These are phyloP conservation scores for Hetaerina americana DNA, from an alignment of 1,140 invertebrate genomes.

Conservation along the genomic window DNA sequence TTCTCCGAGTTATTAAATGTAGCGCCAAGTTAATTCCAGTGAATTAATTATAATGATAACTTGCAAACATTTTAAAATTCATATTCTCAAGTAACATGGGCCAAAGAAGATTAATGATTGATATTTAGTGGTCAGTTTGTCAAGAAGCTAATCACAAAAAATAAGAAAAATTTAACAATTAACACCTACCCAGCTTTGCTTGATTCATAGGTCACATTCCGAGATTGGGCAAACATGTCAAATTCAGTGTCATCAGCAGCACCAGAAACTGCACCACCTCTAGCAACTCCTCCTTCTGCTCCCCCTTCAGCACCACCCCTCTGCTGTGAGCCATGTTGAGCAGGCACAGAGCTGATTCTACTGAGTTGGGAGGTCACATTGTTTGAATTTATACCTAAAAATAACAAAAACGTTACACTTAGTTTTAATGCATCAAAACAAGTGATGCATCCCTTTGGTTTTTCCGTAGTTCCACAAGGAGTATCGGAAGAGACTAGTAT, in stretches of 20 bases:
- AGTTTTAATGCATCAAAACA: too few relatives aligned
- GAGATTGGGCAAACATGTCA: constrained; percentile 83
- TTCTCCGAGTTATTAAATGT: too few relatives aligned
- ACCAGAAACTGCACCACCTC: constrained; percentile 14
- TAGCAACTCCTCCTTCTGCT: neutral
- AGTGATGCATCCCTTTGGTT: too few relatives aligned
- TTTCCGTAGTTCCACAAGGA: too few relatives aligned
- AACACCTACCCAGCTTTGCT: constrained; percentile 52
- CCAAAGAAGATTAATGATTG: too few relatives aligned
- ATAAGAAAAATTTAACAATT: too few relatives aligned
- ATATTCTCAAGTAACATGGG: neutral
- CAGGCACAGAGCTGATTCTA: constrained; percentile 23
- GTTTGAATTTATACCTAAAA: constrained; percentile 19
- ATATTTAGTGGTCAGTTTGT: too few relatives aligned
- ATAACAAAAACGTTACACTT: neutral
- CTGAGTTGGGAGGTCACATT: constrained; percentile 24
- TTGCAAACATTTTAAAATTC: neutral
- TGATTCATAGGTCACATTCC: constrained; percentile 57
- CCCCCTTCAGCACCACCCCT: constrained; percentile 19
- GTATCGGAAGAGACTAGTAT: too few relatives aligned
- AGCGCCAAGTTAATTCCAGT: neutral
- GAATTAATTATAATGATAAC: neutral
- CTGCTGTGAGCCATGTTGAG: constrained; percentile 21
- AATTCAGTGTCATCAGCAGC: constrained; percentile 53
- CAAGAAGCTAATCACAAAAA: too few relatives aligned